Conservation (phyloP, 1,140 invertebrate species). For the Laupala kohalensis region DNA sequence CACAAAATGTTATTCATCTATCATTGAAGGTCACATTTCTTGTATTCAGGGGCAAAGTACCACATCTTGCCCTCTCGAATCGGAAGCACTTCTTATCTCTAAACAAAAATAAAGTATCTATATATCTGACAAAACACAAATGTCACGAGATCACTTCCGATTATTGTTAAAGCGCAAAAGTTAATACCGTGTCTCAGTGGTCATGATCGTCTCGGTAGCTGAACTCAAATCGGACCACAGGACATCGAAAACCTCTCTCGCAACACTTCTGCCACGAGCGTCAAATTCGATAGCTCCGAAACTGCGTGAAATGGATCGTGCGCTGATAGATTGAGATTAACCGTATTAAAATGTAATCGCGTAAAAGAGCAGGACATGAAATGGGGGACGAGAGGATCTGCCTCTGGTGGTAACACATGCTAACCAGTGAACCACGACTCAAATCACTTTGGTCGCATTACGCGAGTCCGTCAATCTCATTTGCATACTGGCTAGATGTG, state of each 20-base stretch:
- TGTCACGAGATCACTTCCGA: too few species aligned
- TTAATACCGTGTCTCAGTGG: too few species aligned
- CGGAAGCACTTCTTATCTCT: too few species aligned
- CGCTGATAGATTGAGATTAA: background rate
- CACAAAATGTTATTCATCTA: too few species aligned
- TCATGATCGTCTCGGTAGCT: too few species aligned
- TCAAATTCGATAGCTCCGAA: background rate
- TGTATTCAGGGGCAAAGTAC: too few species aligned
- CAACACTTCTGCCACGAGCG: too few species aligned
- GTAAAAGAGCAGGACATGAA: background rate
- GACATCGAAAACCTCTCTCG: background rate
- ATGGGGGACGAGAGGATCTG: background rate
- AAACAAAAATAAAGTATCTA: too few species aligned
- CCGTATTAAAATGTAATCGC: background rate
- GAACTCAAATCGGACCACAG: background rate
- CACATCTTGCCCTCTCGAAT: too few species aligned
- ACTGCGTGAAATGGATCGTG: background rate
- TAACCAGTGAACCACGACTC: background rate
- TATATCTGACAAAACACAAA: too few species aligned
- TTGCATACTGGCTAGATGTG: background rate
- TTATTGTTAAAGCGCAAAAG: too few species aligned
- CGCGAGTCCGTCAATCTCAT: background rate
- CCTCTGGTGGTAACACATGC: background rate
- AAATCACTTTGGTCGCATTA: background rate
- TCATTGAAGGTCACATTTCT: too few species aligned